Evolutionary conservation across 1,140 invertebrate genomes (phyloP), one percentile per base, ranked within the genome.

Genomic region (Caenorhabditis inopinata): DNA sequence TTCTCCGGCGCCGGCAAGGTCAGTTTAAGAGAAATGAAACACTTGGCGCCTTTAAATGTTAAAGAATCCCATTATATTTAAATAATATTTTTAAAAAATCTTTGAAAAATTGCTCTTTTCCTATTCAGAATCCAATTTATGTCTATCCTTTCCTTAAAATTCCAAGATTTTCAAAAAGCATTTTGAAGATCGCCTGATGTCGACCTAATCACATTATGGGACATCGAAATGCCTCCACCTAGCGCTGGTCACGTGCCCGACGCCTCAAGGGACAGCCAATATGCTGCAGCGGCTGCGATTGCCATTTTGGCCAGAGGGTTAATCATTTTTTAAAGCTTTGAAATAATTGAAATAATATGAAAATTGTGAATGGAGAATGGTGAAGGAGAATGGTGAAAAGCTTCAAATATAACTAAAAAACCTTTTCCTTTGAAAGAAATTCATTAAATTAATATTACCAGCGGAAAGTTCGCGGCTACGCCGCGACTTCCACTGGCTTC

Each of bases 141-240:
- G n/a, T n/a, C n/a, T n/a, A n/a, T n/a, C n/a, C n/a, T n/a, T n/a
- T n/a, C n/a, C n/a, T n/a, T n/a, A n/a, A n/a, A n/a, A n/a, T n/a
- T n/a, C n/a, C n/a, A n/a, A n/a, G n/a, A n/a, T n/a, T n/a, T n/a
- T n/a, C n/a, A n/a, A n/a, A n/a, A n/a, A n/a, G n/a, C n/a, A n/a
- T n/a, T n/a, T n/a, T n/a, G n/a, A n/a, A 68, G 58, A 21, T 68
- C 58, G 5, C 58, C 58, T 11, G 58, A 38, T 21, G 32, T 68
- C 6, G 58, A 68, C n/a, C n/a, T 68, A 21, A 38, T 68, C 4
- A 68, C 58, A 68, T 21, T 68, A 14, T 68, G 58, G 58, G 58
- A 68, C n/a, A 68, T 68, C 9, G 58, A 68, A 68, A 68, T 68
- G 58, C 58, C 58, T 11, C 58, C 58, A 38, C 58, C 58, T 0